Evolutionary conservation across 2,888 invertebrate species (phyloP).

Genomic region (Caenorhabditis drosophilae): DNA sequence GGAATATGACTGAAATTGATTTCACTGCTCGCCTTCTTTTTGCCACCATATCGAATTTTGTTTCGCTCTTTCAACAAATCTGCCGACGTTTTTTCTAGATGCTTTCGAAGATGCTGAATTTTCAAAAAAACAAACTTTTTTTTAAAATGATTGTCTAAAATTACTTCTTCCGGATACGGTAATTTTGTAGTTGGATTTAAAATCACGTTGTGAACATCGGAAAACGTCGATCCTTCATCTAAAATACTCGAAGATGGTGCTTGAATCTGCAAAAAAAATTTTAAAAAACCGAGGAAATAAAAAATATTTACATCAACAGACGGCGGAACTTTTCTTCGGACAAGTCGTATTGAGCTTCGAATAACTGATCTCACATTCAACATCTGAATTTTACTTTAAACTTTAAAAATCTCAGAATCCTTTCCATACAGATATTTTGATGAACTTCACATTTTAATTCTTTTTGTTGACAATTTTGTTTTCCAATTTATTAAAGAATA

Average conservation of each 20-base stretch:
- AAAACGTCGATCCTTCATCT: constrained; percentile 57
- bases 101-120: constrained; percentile 25
- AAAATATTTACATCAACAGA: neutral
- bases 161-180: constrained; percentile 57
- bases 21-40: constrained; percentile 25
- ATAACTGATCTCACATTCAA: neutral
- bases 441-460: neutral
- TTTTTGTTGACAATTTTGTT: neutral
- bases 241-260: constrained; percentile 29
- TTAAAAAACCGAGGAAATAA: neutral
- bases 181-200: constrained; percentile 52
- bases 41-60: constrained; percentile 37
- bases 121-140: neutral
- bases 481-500: neutral
- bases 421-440: too few species aligned
- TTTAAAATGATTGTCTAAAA: neutral
- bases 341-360: neutral
- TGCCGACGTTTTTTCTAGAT: constrained; percentile 36
- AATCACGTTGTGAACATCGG: constrained; percentile 61
- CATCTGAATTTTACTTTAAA: neutral
- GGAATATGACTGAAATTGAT: constrained; percentile 65
- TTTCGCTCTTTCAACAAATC: constrained; percentile 38
- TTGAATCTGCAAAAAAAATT: constrained; percentile 5
- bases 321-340: neutral
- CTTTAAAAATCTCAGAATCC: too few species aligned